Conservation (phyloP, 2,113 vertebrate species). For the Dipodomys ordii region DNA sequence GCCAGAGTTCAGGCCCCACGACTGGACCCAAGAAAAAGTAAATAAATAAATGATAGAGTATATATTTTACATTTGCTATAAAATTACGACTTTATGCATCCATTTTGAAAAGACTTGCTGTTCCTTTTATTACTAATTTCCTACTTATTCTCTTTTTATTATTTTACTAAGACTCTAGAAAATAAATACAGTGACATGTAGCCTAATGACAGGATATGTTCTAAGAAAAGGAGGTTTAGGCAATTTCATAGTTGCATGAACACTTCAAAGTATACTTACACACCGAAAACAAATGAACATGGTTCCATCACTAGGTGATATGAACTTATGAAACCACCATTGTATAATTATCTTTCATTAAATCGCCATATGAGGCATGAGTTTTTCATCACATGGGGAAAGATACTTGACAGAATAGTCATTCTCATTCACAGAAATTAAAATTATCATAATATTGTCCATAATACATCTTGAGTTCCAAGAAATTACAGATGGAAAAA, state of each 20-base stretch:
- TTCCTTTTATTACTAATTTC: constrained; percentile 30
- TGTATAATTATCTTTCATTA: background rate
- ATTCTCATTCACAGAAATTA: constrained; percentile 23
- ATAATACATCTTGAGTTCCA: background rate
- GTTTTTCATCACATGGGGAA: background rate
- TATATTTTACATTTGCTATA: background rate
- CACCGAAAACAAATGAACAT: background rate
- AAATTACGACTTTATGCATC: background rate
- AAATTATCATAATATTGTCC: background rate
- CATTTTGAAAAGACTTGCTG: background rate
- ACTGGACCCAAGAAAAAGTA: no score
- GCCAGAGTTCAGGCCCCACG: no score
- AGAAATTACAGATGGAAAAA: constrained; percentile 32
- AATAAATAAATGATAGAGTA: background rate
- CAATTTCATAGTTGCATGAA: background rate
- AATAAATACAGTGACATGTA: background rate
- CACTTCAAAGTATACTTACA: background rate
- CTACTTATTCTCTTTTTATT: constrained; percentile 16
- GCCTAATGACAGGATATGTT: background rate
- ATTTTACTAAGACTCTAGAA: background rate
- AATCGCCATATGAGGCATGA: background rate
- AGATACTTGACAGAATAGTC: constrained; percentile 17
- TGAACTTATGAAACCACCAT: background rate
- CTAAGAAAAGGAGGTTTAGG: background rate
- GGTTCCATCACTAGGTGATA: background rate